Evolutionary conservation across 2,888 invertebrate genomes (phyloP).

Genomic region (Cheilosia scutellata): DNA sequence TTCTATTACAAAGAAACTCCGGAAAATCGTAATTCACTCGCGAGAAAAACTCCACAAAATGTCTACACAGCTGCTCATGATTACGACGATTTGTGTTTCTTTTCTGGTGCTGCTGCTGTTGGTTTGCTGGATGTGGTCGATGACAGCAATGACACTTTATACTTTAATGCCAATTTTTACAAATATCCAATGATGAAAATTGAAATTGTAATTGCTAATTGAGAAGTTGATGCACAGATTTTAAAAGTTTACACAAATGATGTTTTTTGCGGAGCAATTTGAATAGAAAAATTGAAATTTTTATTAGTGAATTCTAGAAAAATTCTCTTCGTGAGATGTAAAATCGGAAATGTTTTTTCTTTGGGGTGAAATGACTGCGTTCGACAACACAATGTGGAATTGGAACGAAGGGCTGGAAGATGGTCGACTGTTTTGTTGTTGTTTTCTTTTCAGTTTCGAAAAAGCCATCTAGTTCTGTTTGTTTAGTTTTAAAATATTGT

Average conservation of each 20-base stretch:
- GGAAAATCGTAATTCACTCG: conserved; percentile 70
- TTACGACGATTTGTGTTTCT: conserved; percentile 39
- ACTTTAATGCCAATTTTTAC: conserved; percentile 42
- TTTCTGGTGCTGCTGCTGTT: conserved; percentile 33
- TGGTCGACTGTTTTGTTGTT: conserved; percentile 51
- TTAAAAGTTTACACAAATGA: neutral
- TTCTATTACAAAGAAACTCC: conserved; percentile 53
- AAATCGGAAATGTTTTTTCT: conserved; percentile 53
- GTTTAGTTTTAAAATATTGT: neutral
- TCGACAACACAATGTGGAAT: conserved; percentile 38
- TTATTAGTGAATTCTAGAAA: conserved; percentile 15
- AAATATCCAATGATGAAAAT: conserved; percentile 50
- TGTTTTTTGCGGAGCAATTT: neutral
- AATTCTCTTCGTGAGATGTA: conserved; percentile 24
- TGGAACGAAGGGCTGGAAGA: conserved; percentile 48
- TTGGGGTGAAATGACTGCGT: conserved; percentile 61
- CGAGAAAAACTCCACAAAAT: conserved; percentile 71
- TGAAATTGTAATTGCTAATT: conserved; percentile 7
- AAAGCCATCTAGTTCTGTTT: conserved; percentile 30
- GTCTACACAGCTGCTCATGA: conserved; percentile 74
- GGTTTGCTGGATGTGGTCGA: conserved; percentile 49
- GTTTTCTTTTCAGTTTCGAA: conserved; percentile 52
- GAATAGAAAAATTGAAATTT: conserved; percentile 13
- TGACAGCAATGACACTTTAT: conserved; percentile 69
- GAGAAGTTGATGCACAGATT: neutral